A percentile compares a stretch with the other conserved stretches of the same genome.
phyloP scores from a whole-genome alignment of 2,888 invertebrate species.

The Choreutis nemorana region DNA sequence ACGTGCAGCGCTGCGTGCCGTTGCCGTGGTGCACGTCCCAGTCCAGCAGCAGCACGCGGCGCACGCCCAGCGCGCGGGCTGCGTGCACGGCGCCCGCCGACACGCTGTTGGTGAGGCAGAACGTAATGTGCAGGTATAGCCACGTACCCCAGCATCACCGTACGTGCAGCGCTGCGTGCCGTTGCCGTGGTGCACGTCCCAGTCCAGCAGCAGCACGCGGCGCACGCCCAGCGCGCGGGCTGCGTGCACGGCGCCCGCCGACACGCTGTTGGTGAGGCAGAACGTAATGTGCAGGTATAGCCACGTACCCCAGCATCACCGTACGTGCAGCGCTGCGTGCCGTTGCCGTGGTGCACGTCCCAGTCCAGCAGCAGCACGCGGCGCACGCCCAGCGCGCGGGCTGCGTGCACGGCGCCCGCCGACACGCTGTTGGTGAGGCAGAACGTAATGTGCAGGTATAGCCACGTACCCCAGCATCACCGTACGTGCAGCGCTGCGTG shows the following conservation, averaged over 20 bases:
- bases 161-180: slow-evolving; percentile 88
- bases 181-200: slow-evolving; percentile 97
- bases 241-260: slow-evolving; percentile 82
- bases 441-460: slow-evolving; percentile 81
- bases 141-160: slow-evolving; percentile 69
- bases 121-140: slow-evolving; percentile 78
- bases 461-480: slow-evolving; percentile 70
- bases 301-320: slow-evolving; percentile 70
- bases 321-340: slow-evolving; percentile 84
- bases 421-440: slow-evolving; percentile 90
- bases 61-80: slow-evolving; percentile 62
- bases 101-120: slow-evolving; percentile 90
- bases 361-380: slow-evolving; percentile 85
- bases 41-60: slow-evolving; percentile 79
- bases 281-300: slow-evolving; percentile 81
- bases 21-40: slow-evolving; percentile 99
- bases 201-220: slow-evolving; percentile 81
- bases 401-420: slow-evolving; percentile 80
- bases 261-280: slow-evolving; percentile 89
- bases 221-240: slow-evolving; percentile 64
- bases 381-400: slow-evolving; percentile 64
- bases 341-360: slow-evolving; percentile 97
- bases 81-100: slow-evolving; percentile 84
- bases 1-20: slow-evolving; percentile 86
- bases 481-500: no score